Conservation (phyloP, 2,797 vertebrate species). For the Falco biarmicus region DNA sequence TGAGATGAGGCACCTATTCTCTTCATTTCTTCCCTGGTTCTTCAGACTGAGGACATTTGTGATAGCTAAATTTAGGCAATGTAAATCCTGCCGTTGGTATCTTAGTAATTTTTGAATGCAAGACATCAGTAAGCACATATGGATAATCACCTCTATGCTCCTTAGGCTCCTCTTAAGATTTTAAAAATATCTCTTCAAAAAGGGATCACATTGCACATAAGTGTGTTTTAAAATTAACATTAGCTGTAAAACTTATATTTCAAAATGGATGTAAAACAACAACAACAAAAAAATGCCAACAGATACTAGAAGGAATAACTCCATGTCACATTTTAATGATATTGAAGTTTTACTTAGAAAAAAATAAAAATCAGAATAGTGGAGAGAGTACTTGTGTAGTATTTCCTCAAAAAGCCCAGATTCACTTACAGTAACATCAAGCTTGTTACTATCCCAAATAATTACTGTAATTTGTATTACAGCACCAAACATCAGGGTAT, state of each 20-base stretch:
- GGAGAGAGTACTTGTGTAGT: background rate
- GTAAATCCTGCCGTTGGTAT: background rate
- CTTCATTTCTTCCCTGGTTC: background rate
- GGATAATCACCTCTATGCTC: constrained; percentile 46
- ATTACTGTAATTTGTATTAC: background rate
- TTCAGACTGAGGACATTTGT: background rate
- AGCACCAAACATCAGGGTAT: background rate
- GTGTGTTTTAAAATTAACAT: constrained; percentile 36
- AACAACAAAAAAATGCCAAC: background rate
- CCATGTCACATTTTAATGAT: background rate
- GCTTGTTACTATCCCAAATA: background rate
- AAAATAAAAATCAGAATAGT: background rate
- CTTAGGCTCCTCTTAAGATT: constrained; percentile 46
- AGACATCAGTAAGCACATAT: constrained; percentile 49
- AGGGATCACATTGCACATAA: constrained; percentile 22
- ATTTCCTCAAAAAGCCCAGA: background rate
- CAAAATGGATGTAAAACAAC: background rate
- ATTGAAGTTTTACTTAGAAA: background rate
- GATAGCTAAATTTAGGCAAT: background rate
- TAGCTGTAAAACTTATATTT: constrained; percentile 36
- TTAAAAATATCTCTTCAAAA: constrained; percentile 42
- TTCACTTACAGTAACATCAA: background rate
- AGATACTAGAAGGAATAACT: background rate
- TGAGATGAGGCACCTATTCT: background rate
- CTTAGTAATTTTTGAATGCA: constrained; percentile 4